Base-by-base conservation (phyloP, 30 jellyfish, hydroid and myxozoan species). In the Clytia hemisphaerica region DNA sequence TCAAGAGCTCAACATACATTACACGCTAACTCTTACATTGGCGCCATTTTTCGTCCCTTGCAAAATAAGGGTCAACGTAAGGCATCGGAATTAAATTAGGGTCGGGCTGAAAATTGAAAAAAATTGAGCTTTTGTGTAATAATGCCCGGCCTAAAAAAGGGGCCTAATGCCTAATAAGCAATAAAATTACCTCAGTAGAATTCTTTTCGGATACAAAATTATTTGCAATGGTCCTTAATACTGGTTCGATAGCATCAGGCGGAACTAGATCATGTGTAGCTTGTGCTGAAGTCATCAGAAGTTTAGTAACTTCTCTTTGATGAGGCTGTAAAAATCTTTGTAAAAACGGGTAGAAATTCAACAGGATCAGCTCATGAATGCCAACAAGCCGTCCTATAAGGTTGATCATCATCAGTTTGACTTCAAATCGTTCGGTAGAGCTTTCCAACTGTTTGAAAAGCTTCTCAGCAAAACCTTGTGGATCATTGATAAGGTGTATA, bases 401-500 rank as follows among this genome's bases (percentile, higher is more conserved):
- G 49, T 88, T 88, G 80, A 88, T 61, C n/a, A 79, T 73, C 94
- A 88, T 69, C 48, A 88, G 36, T 37, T 75, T 79, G 25, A 88
- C 87, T 72, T 88, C 97, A 73, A 77, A 88, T 51, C 67, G 67
- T 9, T 83, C 97, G 19, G 83, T 77, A 2, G 93, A 79, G n/a
- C 51, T 63, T 67, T 88, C 97, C 26, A 88, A 87, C 61, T 74
- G 58, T 50, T 80, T 80, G 42, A 88, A 81, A 9, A 88, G 77
- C 44, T 67, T 80, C 38, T 88, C 97, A 15, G 97, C 93, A 74
- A 88, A 88, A 3, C 97, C 97, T 63, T 88, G 97, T 34, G 97
- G 94, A 50, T 88, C 97, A 65, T 88, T 88, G 60, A 88, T 80
- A 37, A 88, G 67, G 62, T 88, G 97, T 0, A 88, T 88, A 25